These are phyloP conservation scores for Electrophaes corylata DNA, from an alignment of 2,888 invertebrate species.

Conservation along the genomic window DNA sequence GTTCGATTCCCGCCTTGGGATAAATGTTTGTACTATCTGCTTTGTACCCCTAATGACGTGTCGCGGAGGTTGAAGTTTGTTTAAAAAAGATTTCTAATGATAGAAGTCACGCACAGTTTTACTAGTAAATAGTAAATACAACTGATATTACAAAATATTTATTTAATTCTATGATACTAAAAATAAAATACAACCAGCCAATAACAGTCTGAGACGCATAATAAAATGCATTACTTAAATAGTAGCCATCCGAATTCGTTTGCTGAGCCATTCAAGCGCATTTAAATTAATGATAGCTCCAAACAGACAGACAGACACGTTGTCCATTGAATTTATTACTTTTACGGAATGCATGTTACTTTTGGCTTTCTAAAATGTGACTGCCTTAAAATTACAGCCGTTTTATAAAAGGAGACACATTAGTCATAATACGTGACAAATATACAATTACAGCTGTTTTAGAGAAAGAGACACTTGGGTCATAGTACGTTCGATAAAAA, in stretches of 20 bases:
- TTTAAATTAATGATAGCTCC: slow-evolving; percentile 31
- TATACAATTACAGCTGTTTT: too few relatives aligned
- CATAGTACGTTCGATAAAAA: too few relatives aligned
- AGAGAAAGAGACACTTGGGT: too few relatives aligned
- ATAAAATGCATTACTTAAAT: slow-evolving; percentile 23
- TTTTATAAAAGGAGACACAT: neutral
- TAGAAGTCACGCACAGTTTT: too few relatives aligned
- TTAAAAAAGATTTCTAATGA: too few relatives aligned
- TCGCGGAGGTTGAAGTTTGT: too few relatives aligned
- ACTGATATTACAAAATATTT: neutral
- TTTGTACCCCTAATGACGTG: too few relatives aligned
- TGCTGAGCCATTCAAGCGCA: slow-evolving; percentile 26
- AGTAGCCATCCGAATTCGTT: slow-evolving; percentile 24
- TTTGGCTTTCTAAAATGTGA: neutral
- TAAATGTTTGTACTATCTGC: too few relatives aligned
- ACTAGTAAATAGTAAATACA: neutral
- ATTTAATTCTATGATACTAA: slow-evolving; percentile 5
- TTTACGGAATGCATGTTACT: slow-evolving; percentile 16
- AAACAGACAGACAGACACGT: slow-evolving; percentile 25
- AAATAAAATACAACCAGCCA: slow-evolving; percentile 15
- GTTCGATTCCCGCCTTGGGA: too few relatives aligned
- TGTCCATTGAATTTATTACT: slow-evolving; percentile 30
- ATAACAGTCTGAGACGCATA: slow-evolving; percentile 15
- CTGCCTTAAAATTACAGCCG: neutral
- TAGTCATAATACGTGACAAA: too few relatives aligned